Base-by-base conservation (phyloP, 1,140 invertebrate genomes). In the Portunus trituberculatus region DNA sequence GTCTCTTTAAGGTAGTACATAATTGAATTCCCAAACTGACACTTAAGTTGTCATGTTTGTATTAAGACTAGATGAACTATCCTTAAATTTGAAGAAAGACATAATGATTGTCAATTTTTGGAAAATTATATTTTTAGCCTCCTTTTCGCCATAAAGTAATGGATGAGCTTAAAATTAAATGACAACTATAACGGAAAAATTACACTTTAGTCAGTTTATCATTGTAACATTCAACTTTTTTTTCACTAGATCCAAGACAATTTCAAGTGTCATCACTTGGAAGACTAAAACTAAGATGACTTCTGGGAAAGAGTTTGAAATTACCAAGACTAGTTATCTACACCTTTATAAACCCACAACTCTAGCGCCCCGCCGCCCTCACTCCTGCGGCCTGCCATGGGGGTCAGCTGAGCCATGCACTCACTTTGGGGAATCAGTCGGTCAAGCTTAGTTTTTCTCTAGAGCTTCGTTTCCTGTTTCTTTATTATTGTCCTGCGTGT, bases 361-460 rank as follows among this genome's bases (percentile, higher is more conserved):
- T 39, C 39, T 1, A 2, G 39, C 67, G 20, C 67, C n/a, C 8
- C 67, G 6, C 67, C 67, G 67, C 67, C 67, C 67, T 76, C 20
- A 25, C 20, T 7, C 20, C n/a, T 25, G 16, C 52, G 39, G 1
- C 52, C 52, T 20, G n/a, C 20, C 25, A 7, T 25, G 12, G 67
- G 67, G 20, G 20, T 76, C 16, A 76, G 67, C 67, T 25, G 25
- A n/a, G 20, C 25, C 67, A 76, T 76, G 67, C 67, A 76, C 67
- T 76, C 67, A 76, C 67, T 76, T 76, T 76, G 67, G 67, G 67
- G 67, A 76, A 25, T 76, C 20, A 76, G 67, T 76, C 67, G 67
- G 67, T 76, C 67, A 76, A 20, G 25, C 16, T 25, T 20, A n/a
- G 67, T 76, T 20, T 39, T 76, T 76, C 67, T 76, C 67, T 25